A percentile compares a stretch with the other conserved stretches of the same genome.
phyloP scores from a whole-genome alignment of 2,113 vertebrate genomes.

The Halcyon senegalensis region DNA sequence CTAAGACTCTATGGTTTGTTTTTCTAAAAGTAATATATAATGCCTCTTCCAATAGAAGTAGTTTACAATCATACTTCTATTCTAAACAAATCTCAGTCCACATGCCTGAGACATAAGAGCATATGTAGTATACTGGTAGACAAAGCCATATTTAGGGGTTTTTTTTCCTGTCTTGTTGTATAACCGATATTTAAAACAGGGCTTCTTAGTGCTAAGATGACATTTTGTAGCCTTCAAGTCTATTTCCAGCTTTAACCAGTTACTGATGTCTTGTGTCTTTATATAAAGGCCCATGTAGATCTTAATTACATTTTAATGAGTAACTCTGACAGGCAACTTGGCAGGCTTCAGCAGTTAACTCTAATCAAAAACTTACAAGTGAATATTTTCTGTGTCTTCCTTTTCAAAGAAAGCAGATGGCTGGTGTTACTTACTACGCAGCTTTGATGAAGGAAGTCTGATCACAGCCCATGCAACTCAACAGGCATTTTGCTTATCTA shows the following conservation, averaged over 20 bases:
- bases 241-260: not conserved
- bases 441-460: not conserved
- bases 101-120: not conserved
- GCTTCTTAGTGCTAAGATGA: not conserved
- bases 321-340: not conserved
- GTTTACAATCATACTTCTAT: not conserved
- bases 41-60: not conserved
- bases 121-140: not conserved
- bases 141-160: not conserved
- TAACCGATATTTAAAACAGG: not conserved
- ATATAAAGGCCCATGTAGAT: not conserved
- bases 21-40: not conserved
- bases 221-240: not conserved
- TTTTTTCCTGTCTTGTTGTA: not conserved
- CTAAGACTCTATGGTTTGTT: not conserved
- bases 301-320: slow-evolving; percentile 15
- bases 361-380: not conserved
- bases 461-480: not conserved
- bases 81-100: not conserved
- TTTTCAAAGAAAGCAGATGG: slow-evolving; percentile 6
- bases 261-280: not conserved
- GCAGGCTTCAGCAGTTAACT: not conserved
- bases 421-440: not conserved
- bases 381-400: not conserved
- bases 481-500: not conserved